A percentile compares a stretch with the other conserved stretches of the same genome.
Conservation (phyloP, 2,888 invertebrate species). For the Malthinus seriepunctatus region DNA sequence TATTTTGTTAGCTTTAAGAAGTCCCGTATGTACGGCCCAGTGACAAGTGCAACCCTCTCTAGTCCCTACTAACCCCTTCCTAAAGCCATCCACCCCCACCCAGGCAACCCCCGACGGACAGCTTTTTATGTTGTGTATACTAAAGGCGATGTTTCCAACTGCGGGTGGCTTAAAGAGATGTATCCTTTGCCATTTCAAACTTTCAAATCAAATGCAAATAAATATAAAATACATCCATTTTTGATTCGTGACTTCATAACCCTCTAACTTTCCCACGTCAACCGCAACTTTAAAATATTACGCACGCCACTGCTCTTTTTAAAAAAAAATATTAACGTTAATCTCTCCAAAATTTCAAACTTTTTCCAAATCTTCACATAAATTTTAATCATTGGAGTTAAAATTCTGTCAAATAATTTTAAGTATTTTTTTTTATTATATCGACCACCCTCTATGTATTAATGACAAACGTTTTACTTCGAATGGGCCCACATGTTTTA, state of each 20-base stretch:
- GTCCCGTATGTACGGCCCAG: conserved; percentile 40
- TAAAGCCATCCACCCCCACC: conserved; percentile 38
- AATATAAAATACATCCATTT: not conserved
- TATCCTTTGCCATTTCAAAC: conserved; percentile 32
- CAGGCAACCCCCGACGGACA: conserved; percentile 51
- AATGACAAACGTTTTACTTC: not conserved
- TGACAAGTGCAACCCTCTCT: conserved; percentile 45
- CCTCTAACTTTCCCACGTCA: not conserved
- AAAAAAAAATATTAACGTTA: not conserved
- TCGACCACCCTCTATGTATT: conserved; percentile 1
- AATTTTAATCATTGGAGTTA: not conserved
- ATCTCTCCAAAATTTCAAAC: not conserved
- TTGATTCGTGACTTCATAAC: not conserved
- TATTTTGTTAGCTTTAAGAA: conserved; percentile 23
- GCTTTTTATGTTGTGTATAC: conserved; percentile 54
- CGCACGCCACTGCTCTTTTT: not conserved
- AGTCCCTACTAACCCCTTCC: conserved; percentile 41
- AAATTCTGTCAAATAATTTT: not conserved
- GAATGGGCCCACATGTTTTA: conserved; percentile 1
- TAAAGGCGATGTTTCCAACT: conserved; percentile 61
- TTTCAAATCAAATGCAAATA: not conserved
- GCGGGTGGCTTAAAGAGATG: conserved; percentile 67
- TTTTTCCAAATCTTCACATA: not conserved
- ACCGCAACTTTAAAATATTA: not conserved
- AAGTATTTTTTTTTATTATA: not conserved